phyloP scores from a whole-genome alignment of 2,797 vertebrate genomes.

The Trachops cirrhosus region DNA sequence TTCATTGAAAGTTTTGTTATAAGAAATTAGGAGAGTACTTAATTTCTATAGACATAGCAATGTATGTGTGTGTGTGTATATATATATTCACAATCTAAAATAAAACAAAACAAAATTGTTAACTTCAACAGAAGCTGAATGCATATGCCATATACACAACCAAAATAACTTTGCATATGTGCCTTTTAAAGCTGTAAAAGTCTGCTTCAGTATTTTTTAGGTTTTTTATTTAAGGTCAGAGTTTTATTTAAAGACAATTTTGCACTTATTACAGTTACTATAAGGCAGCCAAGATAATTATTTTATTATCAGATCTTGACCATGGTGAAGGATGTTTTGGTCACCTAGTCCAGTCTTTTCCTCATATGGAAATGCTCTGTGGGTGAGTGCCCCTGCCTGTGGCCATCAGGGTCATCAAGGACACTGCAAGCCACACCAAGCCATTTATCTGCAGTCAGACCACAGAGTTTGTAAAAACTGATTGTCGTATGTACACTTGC shows the following conservation, averaged over 20 bases:
- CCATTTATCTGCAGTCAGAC: not conserved
- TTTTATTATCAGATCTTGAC: not conserved
- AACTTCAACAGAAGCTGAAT: not conserved
- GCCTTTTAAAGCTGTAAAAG: not conserved
- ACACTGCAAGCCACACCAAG: too few relatives aligned
- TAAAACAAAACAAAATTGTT: not conserved
- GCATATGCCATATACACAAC: not conserved
- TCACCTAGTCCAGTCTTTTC: not conserved
- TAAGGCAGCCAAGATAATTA: not conserved
- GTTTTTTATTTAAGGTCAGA: not conserved
- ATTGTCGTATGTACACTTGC: not conserved
- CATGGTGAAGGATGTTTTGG: not conserved
- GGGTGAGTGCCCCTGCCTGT: accelerated
- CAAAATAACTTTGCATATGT: not conserved
- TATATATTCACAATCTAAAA: not conserved
- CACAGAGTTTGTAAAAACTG: not conserved
- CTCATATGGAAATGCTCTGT: not conserved
- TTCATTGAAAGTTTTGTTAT: not conserved
- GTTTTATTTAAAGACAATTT: not conserved
- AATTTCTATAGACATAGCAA: not conserved
- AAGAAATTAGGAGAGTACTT: not conserved
- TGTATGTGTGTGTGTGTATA: not conserved
- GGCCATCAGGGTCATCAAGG: not conserved
- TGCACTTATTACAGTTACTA: not conserved
- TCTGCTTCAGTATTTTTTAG: not conserved